These are phyloP conservation scores for Mechanitis mazaeus DNA, from an alignment of 2,888 invertebrate genomes.

Conservation along the genomic window DNA sequence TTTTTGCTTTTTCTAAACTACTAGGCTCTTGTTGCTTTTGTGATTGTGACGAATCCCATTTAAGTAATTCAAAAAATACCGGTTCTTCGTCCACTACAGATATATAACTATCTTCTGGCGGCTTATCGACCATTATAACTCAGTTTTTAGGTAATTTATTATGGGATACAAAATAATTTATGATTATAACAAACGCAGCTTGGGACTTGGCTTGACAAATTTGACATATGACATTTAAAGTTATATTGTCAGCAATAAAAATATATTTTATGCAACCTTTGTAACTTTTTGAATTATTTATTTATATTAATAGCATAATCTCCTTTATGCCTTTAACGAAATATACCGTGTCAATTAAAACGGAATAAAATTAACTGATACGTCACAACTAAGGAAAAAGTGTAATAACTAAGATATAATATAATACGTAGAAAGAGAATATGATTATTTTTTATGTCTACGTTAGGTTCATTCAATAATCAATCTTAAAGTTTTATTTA, in stretches of 20 bases:
- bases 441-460: no score
- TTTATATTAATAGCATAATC: no score
- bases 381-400: no score
- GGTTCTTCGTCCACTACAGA: constrained; percentile 70
- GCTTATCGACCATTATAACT: constrained; percentile 64
- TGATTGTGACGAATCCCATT: constrained; percentile 63
- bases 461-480: no score
- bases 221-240: constrained; percentile 28
- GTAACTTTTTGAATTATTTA: neutral
- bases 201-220: constrained; percentile 35
- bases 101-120: constrained; percentile 67
- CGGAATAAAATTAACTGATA: no score
- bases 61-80: constrained; percentile 65
- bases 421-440: no score
- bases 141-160: constrained; percentile 43
- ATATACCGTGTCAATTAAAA: no score
- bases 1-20: constrained; percentile 56
- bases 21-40: constrained; percentile 42
- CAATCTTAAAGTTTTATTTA: no score
- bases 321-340: no score
- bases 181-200: constrained; percentile 42
- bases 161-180: constrained; percentile 31
- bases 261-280: neutral
- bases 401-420: no score
- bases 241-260: constrained; percentile 23